phyloP scores from a whole-genome alignment of 2,888 invertebrate genomes.

The Stenurella melanura region DNA sequence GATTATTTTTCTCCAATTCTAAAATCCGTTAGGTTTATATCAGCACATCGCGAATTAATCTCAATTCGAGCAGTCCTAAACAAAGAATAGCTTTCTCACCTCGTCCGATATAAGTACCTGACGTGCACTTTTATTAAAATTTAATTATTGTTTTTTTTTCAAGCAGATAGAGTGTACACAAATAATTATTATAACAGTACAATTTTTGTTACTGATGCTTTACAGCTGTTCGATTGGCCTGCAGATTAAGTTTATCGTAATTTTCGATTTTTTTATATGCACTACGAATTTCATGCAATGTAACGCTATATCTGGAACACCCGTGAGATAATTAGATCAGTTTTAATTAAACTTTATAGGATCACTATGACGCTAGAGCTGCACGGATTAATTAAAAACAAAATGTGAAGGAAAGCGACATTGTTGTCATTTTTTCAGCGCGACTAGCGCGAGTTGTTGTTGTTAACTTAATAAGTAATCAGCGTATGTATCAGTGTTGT shows the following conservation, averaged over 20 bases:
- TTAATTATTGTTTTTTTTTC: not conserved
- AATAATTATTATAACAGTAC: conserved; percentile 31
- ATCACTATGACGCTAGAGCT: not conserved
- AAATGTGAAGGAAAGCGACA: conserved; percentile 10
- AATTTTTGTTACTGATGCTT: not conserved
- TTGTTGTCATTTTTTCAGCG: conserved; percentile 16
- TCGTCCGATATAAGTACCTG: not conserved
- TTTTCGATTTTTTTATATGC: conserved; percentile 15
- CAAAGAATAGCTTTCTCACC: not conserved
- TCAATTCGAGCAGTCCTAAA: not conserved
- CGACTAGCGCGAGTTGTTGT: not conserved
- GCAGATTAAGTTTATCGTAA: conserved; percentile 2
- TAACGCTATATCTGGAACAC: not conserved
- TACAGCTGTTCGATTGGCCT: not conserved
- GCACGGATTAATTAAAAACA: conserved; percentile 18
- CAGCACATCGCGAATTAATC: not conserved
- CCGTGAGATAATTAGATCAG: conserved; percentile 32
- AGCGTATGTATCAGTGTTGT: not conserved
- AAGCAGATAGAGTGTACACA: not conserved
- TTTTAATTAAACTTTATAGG: conserved; percentile 24
- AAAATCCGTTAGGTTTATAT: not conserved
- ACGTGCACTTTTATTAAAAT: not conserved
- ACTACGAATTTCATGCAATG: conserved; percentile 16
- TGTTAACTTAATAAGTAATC: not conserved
- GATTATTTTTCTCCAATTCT: not conserved